Conservation (phyloP, 1,140 invertebrate species). For the Sarcophaga bullata region DNA sequence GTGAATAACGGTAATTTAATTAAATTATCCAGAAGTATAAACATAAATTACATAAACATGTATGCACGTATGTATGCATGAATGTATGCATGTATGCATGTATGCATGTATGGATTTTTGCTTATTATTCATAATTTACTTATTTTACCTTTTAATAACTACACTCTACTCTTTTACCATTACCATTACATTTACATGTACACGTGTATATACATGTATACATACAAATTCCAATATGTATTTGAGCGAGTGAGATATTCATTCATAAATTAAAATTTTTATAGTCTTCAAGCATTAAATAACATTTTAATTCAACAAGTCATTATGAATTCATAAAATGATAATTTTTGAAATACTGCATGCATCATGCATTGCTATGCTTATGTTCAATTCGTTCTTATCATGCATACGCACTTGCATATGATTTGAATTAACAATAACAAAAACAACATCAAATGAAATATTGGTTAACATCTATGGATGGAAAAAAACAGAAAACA, state of each 20-base stretch:
- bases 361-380: not conserved
- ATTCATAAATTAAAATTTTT: not conserved
- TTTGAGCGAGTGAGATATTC: too few species aligned
- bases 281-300: not conserved
- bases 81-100: not conserved
- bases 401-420: not conserved
- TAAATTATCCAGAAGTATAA: constrained; percentile 17
- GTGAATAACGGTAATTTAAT: constrained; percentile 19
- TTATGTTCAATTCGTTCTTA: not conserved
- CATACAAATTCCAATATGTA: too few species aligned
- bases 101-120: not conserved
- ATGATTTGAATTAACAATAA: too few species aligned
- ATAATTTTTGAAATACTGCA: not conserved
- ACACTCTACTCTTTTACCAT: too few species aligned
- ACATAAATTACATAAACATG: not conserved
- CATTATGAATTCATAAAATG: constrained; percentile 5
- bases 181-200: not conserved
- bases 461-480: not conserved
- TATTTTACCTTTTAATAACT: too few species aligned
- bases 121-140: not conserved
- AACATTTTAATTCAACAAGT: constrained; percentile 1
- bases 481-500: too few species aligned
- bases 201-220: not conserved
- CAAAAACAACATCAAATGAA: not conserved
- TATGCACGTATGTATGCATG: too few species aligned